Conservation (phyloP, 2,113 vertebrate species). For the Herpetotheres cachinnans region DNA sequence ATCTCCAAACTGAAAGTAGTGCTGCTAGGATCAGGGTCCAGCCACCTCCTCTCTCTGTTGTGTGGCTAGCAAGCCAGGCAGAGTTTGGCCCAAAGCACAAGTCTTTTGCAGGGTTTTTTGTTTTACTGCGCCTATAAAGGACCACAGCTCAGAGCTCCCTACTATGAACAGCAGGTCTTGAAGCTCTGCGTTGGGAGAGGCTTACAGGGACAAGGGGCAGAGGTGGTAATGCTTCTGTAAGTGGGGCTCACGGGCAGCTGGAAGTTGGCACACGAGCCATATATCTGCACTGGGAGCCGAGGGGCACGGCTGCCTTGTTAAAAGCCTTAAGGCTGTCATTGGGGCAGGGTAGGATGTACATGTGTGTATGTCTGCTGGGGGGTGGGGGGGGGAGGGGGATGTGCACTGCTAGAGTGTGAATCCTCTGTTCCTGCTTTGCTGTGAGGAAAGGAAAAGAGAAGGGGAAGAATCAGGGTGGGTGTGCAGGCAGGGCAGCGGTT, state of each 20-base stretch:
- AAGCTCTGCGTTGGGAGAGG: not conserved
- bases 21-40: not conserved
- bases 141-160: not conserved
- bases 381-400: no score
- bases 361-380: not conserved
- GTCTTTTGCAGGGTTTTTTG: not conserved
- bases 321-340: not conserved
- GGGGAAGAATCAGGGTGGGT: not conserved
- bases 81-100: not conserved
- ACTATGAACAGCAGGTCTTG: not conserved
- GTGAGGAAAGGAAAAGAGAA: not conserved
- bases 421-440: not conserved
- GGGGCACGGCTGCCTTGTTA: not conserved
- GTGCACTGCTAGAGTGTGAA: no score
- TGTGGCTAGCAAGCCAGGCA: not conserved
- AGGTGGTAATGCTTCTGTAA: accelerated
- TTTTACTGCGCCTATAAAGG: not conserved
- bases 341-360: not conserved
- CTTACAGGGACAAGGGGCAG: not conserved
- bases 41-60: not conserved
- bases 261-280: not conserved
- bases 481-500: not conserved
- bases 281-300: not conserved
- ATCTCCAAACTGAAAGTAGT: not conserved
- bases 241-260: not conserved